phyloP scores from a whole-genome alignment of 2,113 vertebrate genomes.

The Tachysurus vachellii region DNA sequence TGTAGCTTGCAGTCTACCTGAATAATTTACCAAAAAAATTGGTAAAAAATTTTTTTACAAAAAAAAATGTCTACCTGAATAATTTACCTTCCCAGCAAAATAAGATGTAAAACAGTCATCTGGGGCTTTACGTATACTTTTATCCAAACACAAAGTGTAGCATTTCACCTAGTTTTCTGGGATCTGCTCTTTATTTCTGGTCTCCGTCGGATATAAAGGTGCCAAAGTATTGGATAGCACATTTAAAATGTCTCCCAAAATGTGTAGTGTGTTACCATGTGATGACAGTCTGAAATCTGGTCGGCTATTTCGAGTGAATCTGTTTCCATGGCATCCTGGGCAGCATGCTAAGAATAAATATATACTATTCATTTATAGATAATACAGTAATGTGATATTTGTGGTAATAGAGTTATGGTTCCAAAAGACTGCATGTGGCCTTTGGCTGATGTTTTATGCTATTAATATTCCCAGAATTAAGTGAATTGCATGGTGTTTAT shows the following conservation, averaged over 20 bases:
- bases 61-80: slow-evolving; percentile 58
- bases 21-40: slow-evolving; percentile 72
- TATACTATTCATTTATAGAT: slow-evolving; percentile 8
- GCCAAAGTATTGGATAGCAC: slow-evolving; percentile 35
- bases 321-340: slow-evolving; percentile 19
- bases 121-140: neutral
- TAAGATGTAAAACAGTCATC: neutral
- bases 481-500: neutral
- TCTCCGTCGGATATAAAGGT: slow-evolving; percentile 71
- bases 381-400: neutral
- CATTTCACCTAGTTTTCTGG: slow-evolving; percentile 31
- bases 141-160: neutral
- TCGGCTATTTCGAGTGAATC: slow-evolving; percentile 24
- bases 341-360: slow-evolving; percentile 18
- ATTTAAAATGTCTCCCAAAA: slow-evolving; percentile 31
- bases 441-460: neutral
- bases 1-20: slow-evolving; percentile 75
- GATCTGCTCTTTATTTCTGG: neutral
- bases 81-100: slow-evolving; percentile 74
- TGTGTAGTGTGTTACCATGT: slow-evolving; percentile 4
- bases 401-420: neutral
- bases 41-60: too few relatives aligned
- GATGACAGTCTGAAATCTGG: slow-evolving; percentile 28
- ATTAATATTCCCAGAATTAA: neutral
- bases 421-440: neutral